Evolutionary conservation across 2,113 vertebrate species (phyloP).

Genomic region (Callaeas wilsoni): DNA sequence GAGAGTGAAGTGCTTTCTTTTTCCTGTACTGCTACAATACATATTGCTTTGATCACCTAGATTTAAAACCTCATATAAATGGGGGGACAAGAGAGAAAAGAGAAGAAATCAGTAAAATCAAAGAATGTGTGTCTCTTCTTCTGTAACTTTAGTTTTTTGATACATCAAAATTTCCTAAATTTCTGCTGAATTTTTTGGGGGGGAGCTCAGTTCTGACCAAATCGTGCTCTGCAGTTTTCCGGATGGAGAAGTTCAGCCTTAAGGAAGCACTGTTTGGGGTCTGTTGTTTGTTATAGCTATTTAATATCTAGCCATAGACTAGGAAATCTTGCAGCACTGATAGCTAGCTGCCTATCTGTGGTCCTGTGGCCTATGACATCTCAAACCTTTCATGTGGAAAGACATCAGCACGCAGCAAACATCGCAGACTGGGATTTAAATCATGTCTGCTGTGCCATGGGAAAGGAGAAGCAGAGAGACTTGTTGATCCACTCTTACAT

Average conservation of each 20-base stretch:
- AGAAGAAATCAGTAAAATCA: not conserved
- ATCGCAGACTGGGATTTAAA: not conserved
- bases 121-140: not conserved
- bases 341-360: not conserved
- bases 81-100: not conserved
- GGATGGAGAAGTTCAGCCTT: not conserved
- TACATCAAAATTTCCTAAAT: not conserved
- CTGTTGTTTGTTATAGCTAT: not conserved
- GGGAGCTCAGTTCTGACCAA: not conserved
- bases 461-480: conserved; percentile 7
- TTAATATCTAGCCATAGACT: not conserved
- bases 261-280: not conserved
- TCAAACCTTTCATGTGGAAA: not conserved
- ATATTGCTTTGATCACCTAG: not conserved
- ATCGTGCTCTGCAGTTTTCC: not conserved
- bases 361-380: not conserved
- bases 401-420: not conserved
- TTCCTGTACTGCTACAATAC: not conserved
- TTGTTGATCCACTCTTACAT: not conserved
- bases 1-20: not conserved
- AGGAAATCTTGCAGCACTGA: not conserved
- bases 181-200: not conserved
- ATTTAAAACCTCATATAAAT: not conserved
- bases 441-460: not conserved
- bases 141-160: not conserved